These are phyloP conservation scores for Maconellicoccus hirsutus DNA, from an alignment of 1,140 invertebrate genomes.

Conservation along the genomic window DNA sequence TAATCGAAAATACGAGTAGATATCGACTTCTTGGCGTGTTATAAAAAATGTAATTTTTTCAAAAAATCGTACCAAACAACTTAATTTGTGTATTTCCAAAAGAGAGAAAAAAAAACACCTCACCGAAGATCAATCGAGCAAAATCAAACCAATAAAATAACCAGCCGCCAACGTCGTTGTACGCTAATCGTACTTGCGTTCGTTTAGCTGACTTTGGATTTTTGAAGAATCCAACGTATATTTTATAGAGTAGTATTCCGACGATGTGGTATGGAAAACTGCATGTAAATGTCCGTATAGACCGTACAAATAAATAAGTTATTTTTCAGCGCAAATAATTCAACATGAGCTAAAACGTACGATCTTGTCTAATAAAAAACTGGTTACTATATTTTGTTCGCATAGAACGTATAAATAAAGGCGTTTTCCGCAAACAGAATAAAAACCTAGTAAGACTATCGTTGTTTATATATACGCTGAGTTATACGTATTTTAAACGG, in stretches of 20 bases:
- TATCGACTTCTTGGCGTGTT: too few relatives aligned
- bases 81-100: too few relatives aligned
- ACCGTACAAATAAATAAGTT: not conserved
- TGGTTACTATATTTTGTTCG: not conserved
- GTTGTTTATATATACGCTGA: not conserved
- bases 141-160: too few relatives aligned
- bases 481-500: not conserved
- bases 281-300: not conserved
- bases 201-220: too few relatives aligned
- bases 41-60: too few relatives aligned
- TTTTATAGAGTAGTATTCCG: too few relatives aligned
- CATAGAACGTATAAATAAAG: not conserved
- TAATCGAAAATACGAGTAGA: not conserved
- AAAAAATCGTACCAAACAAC: too few relatives aligned
- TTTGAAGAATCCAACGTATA: too few relatives aligned
- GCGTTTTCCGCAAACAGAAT: conserved; percentile 1
- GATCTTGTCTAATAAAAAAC: not conserved
- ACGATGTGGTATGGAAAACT: not conserved
- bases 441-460: not conserved
- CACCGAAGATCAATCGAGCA: too few relatives aligned
- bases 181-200: too few relatives aligned
- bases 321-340: conserved; percentile 5
- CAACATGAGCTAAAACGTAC: not conserved
- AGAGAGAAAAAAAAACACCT: too few relatives aligned
- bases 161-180: too few relatives aligned